Base-by-base conservation (phyloP, 2,888 invertebrate genomes). In the Chrysina gloriosa region DNA sequence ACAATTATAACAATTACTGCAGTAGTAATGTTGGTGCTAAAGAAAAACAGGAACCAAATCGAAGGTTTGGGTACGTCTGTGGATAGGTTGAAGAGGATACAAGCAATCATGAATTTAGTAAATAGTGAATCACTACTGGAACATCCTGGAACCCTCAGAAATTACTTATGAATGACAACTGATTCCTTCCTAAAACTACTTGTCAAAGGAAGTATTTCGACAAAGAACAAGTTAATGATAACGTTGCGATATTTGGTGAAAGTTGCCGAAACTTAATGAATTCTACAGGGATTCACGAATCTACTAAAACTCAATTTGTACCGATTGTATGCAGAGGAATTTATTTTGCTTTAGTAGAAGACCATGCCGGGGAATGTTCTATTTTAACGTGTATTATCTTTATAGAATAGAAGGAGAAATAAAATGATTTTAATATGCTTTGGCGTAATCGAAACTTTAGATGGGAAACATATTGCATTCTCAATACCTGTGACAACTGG, bases 231-330 rank as follows among this genome's bases (percentile, higher is more conserved):
- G 14, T 42, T 42, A 9, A 45, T 66, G 66, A 58, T 58, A 6
- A 61, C 58, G 7, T 19, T 66, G 9, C 47, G 66, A 6, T 66
- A 25, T 52, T 25, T 3, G 27, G 52, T 1, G 52, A 52, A 27
- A 25, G n/a, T 9, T 66, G 27, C 31, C 27, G 47, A 58, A 66
- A 58, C 47, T 47, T 66, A 58, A 58, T 58, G 66, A 58, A 66
- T 58, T 58, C 58, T 5, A 66, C 66, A 27, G 56, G 56, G 25
- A 27, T 65, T 11, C 56, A 56, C 34, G 66, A 45, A 58, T 66
- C 47, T 7, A 66, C 56, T 7, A 47, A 58, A 25, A 25, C 66
- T 27, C 27, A 39, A n/a, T 66, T 66, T 42, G 45, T 66, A 42
- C 66, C 58, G n/a, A 16, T 9, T 19, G 31, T 58, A 7, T 66